Evolutionary conservation across 1,140 invertebrate genomes (phyloP).

Genomic region (Ridgeia piscesae): DNA sequence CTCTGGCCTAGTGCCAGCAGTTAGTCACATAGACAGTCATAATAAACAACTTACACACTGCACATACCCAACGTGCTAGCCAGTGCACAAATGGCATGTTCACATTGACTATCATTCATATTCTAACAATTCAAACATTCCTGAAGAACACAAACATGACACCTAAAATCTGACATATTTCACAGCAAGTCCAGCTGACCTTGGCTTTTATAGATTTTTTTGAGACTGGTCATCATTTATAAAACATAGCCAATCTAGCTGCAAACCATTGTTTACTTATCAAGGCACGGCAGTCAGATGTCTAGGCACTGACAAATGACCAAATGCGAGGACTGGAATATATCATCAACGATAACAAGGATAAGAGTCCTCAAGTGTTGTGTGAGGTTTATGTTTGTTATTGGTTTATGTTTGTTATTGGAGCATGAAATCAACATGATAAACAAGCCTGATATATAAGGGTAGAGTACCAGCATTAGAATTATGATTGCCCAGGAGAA

Average conservation of each 20-base stretch:
- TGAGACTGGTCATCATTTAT: no score
- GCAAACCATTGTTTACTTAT: no score
- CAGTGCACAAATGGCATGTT: not conserved
- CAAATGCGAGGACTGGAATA: not conserved
- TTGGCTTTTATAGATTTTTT: no score
- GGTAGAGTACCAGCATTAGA: no score
- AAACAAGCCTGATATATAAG: not conserved
- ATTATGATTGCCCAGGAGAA: no score
- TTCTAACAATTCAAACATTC: no score
- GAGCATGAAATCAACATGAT: not conserved
- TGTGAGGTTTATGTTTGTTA: not conserved
- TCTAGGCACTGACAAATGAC: no score
- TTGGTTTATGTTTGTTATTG: not conserved
- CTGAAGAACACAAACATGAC: not conserved
- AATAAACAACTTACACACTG: not conserved
- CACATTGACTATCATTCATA: not conserved
- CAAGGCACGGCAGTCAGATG: no score
- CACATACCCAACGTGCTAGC: not conserved
- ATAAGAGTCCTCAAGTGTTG: not conserved
- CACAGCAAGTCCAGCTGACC: no score
- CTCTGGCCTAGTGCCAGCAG: not conserved
- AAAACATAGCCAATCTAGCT: no score
- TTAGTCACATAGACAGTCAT: not conserved
- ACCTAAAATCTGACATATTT: no score
- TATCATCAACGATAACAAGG: not conserved